A percentile compares a stretch with the other conserved stretches of the same genome.
Conservation (phyloP, 2,113 vertebrate species). For the Steatornis caripensis region DNA sequence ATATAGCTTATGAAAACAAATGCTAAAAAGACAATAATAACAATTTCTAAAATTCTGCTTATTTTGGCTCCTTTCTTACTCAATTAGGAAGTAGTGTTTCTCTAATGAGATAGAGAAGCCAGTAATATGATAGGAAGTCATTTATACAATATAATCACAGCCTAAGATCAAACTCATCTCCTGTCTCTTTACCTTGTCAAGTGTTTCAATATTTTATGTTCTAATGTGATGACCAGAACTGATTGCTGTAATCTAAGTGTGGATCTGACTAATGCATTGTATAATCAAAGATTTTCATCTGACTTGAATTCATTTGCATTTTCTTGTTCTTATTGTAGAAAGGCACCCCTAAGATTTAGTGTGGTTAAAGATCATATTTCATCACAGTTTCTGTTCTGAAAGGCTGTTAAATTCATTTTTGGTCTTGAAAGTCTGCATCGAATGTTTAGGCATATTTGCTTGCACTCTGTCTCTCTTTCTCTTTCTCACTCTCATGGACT, state of each 20-base stretch:
- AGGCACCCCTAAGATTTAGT: neutral
- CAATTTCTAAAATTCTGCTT: neutral
- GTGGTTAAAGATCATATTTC: conserved; percentile 40
- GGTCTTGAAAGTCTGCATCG: neutral
- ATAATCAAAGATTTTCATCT: conserved; percentile 76
- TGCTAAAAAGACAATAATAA: neutral
- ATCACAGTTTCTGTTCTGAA: neutral
- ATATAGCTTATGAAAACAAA: neutral
- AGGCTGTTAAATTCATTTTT: neutral
- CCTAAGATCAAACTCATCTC: conserved; percentile 74
- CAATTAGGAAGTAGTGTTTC: conserved; percentile 37
- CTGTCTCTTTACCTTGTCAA: conserved; percentile 79
- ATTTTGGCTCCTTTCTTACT: conserved; percentile 10
- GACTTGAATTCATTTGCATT: conserved; percentile 63
- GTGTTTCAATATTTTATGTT: conserved; percentile 78
- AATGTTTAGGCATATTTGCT: neutral
- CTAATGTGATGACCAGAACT: conserved; percentile 76
- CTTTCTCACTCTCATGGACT: neutral
- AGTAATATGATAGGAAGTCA: conserved; percentile 69
- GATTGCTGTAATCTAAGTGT: conserved; percentile 71
- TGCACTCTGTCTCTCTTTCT: neutral
- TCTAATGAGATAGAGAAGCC: conserved; percentile 55
- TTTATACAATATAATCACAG: conserved; percentile 74
- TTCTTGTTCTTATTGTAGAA: neutral
- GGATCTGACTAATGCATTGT: conserved; percentile 73